Evolutionary conservation across 2,797 vertebrate genomes (phyloP).

Genomic region (Sciaenops ocellatus): DNA sequence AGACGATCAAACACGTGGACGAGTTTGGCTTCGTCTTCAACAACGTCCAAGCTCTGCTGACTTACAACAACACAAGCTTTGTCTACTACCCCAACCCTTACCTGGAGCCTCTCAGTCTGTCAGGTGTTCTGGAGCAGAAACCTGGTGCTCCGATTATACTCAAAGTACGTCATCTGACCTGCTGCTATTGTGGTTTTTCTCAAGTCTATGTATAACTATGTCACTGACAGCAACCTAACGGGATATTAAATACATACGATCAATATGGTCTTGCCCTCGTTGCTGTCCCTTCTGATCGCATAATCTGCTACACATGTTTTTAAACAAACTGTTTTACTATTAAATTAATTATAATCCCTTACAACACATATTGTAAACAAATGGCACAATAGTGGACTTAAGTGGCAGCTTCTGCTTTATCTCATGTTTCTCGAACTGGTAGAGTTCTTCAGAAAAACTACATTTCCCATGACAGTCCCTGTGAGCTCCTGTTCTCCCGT

Average conservation of each 20-base stretch:
- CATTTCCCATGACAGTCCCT: not conserved
- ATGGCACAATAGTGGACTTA: not conserved
- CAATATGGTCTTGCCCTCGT: not conserved
- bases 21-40: constrained; percentile 98
- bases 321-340: not conserved
- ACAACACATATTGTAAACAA: not conserved
- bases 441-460: constrained; percentile 1
- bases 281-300: not conserved
- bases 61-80: constrained; percentile 94
- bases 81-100: constrained; percentile 96
- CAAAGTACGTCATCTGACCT: constrained; percentile 84
- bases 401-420: not conserved
- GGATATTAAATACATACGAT: too few relatives aligned
- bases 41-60: constrained; percentile 93
- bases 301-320: not conserved
- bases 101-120: constrained; percentile 92
- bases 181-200: not conserved
- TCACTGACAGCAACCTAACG: not conserved
- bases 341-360: not conserved
- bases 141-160: constrained; percentile 96
- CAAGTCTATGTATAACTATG: not conserved
- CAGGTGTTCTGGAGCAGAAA: constrained; percentile 94
- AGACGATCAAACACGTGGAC: constrained; percentile 90
- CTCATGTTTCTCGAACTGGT: not conserved
- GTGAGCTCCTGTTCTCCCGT: not conserved